Evolutionary conservation across 2,888 invertebrate genomes (phyloP), one percentile per base, ranked within the genome.

Genomic region (Drosophila fulvimacula): DNA sequence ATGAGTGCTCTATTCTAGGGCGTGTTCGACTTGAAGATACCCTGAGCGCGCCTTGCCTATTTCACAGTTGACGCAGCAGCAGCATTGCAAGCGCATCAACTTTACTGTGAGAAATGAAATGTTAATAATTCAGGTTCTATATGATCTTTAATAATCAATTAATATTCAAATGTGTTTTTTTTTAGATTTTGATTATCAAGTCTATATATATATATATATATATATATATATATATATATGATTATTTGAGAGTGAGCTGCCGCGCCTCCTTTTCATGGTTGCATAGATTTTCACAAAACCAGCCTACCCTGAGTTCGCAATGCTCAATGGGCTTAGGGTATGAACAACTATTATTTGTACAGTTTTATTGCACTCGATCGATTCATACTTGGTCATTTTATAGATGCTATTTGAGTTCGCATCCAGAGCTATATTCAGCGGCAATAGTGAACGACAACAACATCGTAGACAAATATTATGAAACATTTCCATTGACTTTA

Each of bases 401-500:
- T 10, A 21, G 34, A 36, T 30, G 6, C 36, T 49, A 48, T 62
- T 68, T 41, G 30, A 38, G 21, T 15, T 15, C n/a, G 17, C 58
- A 48, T 59, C 32, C 30, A 21, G 24, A 41, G 4, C 30, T 49
- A 41, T 49, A 41, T 42, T 7, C 21, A 41, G n/a, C 34, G 9
- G 4, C n/a, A 57, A 34, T 49, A 48, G 55, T 2, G 21, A 34
- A 46, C 65, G 56, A 30, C 52, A 68, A 39, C 57, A 48, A 58
- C 32, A 19, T 19, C 27, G 24, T 48, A 41, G 19, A 64, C 30
- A 69, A 69, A 70, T 70, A 76, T 76, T 75, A 73, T 65, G 62
- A 63, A 84, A 82, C 55, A 76, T 79, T 84, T 85, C 76, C 71
- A 82, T 66, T 80, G 69, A 65, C 30, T 61, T 52, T 15, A 41